Percentiles rank a stretch among this genome's conserved stretches.
phyloP scores from a whole-genome alignment of 2,113 vertebrate genomes.

The Narcine bancroftii region DNA sequence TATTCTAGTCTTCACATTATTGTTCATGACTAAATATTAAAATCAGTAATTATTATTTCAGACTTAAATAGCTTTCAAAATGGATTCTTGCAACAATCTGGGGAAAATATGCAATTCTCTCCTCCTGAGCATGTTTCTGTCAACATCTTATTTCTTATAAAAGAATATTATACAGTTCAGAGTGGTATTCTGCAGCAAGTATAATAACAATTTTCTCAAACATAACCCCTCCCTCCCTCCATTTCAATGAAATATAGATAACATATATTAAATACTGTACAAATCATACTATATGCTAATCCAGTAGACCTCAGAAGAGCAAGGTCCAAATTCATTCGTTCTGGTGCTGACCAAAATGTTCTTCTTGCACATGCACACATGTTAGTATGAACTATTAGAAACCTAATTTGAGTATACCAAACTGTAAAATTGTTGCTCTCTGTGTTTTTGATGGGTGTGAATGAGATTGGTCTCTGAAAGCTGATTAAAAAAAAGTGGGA shows the following conservation, averaged over 20 bases:
- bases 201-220: slow-evolving; percentile 10
- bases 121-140: too few relatives aligned
- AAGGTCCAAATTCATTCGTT: slow-evolving; percentile 10
- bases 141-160: background rate
- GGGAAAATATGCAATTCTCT: background rate
- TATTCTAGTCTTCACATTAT: slow-evolving; percentile 18
- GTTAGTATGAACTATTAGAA: background rate
- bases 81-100: background rate
- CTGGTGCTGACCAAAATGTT: background rate
- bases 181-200: background rate
- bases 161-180: background rate
- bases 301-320: background rate
- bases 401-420: background rate
- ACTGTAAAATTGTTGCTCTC: background rate
- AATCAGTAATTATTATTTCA: background rate
- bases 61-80: background rate
- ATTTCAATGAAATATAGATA: background rate
- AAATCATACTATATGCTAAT: background rate
- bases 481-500: slow-evolving; percentile 12
- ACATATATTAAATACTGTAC: background rate
- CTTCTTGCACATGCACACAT: background rate
- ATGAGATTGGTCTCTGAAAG: background rate
- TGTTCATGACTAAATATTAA: slow-evolving; percentile 8
- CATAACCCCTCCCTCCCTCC: background rate
- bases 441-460: background rate